phyloP scores from a whole-genome alignment of 2,888 invertebrate genomes.

The Plusia festucae region DNA sequence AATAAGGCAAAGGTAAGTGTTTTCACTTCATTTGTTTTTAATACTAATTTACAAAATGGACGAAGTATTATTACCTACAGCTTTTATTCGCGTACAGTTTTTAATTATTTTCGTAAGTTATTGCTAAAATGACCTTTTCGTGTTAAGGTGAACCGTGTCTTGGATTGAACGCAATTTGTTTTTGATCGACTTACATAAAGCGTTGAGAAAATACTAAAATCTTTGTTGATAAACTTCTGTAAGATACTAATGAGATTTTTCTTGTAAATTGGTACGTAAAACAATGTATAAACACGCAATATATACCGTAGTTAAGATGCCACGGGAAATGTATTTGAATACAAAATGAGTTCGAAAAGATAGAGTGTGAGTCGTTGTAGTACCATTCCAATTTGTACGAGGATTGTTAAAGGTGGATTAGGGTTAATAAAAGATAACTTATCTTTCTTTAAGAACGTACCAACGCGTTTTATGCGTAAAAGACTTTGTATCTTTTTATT shows the following conservation, averaged over 20 bases:
- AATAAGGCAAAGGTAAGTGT: conserved; percentile 52
- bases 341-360: conserved; percentile 43
- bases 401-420: conserved; percentile 16
- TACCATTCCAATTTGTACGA: conserved; percentile 45
- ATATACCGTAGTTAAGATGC: conserved; percentile 33
- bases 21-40: conserved; percentile 43
- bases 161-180: conserved; percentile 44
- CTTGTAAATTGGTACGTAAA: conserved; percentile 22
- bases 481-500: background rate
- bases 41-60: conserved; percentile 25
- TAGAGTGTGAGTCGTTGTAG: conserved; percentile 32
- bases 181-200: conserved; percentile 41
- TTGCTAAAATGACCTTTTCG: conserved; percentile 52
- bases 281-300: conserved; percentile 18
- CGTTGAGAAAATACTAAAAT: background rate
- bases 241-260: conserved; percentile 16
- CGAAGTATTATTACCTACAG: background rate
- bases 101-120: conserved; percentile 7
- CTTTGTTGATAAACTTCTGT: background rate
- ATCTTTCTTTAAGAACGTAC: conserved; percentile 20
- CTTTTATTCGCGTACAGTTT: conserved; percentile 9
- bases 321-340: conserved; percentile 41
- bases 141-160: conserved; percentile 39
- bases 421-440: conserved; percentile 10
- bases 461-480: conserved; percentile 10